phyloP scores from a whole-genome alignment of 2,888 invertebrate species.

The Dermolepida albohirtum region DNA sequence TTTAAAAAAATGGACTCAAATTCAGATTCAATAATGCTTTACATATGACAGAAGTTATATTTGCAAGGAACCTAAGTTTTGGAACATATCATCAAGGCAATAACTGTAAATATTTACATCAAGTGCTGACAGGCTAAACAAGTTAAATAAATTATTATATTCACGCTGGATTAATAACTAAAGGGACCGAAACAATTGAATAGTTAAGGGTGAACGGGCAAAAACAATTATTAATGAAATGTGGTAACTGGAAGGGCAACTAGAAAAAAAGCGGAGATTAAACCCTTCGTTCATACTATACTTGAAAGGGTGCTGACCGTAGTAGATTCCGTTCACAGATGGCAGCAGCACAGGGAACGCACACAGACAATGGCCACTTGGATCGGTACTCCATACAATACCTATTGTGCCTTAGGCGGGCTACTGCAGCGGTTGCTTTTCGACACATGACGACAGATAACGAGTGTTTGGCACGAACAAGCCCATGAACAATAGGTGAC shows the following conservation, averaged over 20 bases:
- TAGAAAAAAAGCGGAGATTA: slow-evolving; percentile 45
- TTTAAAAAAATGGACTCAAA: no score
- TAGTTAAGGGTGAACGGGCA: slow-evolving; percentile 25
- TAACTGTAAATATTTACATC: no score
- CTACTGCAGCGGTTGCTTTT: slow-evolving; percentile 50
- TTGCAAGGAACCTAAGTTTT: no score
- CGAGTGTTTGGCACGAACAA: slow-evolving; percentile 48
- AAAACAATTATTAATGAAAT: slow-evolving; percentile 39
- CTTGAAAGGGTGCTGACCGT: slow-evolving; percentile 52
- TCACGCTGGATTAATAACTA: slow-evolving; percentile 16
- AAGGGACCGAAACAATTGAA: slow-evolving; percentile 31
- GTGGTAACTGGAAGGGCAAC: slow-evolving; percentile 14
- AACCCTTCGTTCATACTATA: slow-evolving; percentile 43
- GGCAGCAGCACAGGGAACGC: slow-evolving; percentile 43
- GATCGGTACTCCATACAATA: slow-evolving; percentile 49
- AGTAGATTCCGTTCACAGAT: slow-evolving; percentile 44
- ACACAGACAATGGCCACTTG: slow-evolving; percentile 50
- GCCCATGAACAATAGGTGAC: slow-evolving; percentile 46
- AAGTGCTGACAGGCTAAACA: slow-evolving; percentile 18
- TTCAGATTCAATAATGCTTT: no score
- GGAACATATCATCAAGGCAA: no score
- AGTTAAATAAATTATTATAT: slow-evolving; percentile 15
- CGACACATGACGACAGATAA: slow-evolving; percentile 54
- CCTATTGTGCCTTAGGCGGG: slow-evolving; percentile 51
- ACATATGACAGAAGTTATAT: no score